Percentiles rank a stretch among this genome's conserved stretches.
These are phyloP conservation scores for Apis cerana DNA, from an alignment of 1,140 invertebrate species.

Conservation along the genomic window DNA sequence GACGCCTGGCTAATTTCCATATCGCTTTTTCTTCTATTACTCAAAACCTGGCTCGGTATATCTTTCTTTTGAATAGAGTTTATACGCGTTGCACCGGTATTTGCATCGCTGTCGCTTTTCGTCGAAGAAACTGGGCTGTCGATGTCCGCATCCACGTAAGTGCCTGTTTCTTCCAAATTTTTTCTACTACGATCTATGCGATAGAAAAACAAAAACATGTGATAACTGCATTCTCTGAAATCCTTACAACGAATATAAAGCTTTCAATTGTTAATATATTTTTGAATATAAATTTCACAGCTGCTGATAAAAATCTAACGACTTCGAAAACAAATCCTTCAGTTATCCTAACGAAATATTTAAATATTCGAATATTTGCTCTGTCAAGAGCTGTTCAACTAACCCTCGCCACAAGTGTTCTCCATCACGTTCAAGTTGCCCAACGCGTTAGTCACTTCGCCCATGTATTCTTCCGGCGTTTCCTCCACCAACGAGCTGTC, in stretches of 20 bases:
- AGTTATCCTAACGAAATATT: not conserved
- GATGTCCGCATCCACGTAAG: conserved; percentile 53
- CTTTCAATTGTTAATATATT: too few species aligned
- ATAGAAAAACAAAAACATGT: not conserved
- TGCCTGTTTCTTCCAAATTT: conserved; percentile 59
- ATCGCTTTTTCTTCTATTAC: conserved; percentile 79
- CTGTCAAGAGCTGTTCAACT: conserved; percentile 43
- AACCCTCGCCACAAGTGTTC: conserved; percentile 57
- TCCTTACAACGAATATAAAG: not conserved
- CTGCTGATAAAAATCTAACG: too few species aligned
- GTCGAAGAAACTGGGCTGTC: conserved; percentile 62
- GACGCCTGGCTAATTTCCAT: conserved; percentile 82
- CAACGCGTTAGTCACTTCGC: conserved; percentile 67
- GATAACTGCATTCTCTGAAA: not conserved
- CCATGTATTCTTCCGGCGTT: conserved; percentile 79
- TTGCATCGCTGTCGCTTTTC: conserved; percentile 58
- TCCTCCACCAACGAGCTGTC: conserved; percentile 81
- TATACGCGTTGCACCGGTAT: conserved; percentile 1
- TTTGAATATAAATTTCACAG: too few species aligned
- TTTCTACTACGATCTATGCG: conserved; percentile 62
- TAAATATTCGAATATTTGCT: not conserved
- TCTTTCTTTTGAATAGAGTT: conserved; percentile 52
- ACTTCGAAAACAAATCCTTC: too few species aligned
- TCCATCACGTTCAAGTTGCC: conserved; percentile 65
- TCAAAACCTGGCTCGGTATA: conserved; percentile 39